Percentiles rank a stretch among this genome's conserved stretches.
phyloP scores from a whole-genome alignment of 1,140 invertebrate genomes.

The Drosophila nigrodunni region DNA sequence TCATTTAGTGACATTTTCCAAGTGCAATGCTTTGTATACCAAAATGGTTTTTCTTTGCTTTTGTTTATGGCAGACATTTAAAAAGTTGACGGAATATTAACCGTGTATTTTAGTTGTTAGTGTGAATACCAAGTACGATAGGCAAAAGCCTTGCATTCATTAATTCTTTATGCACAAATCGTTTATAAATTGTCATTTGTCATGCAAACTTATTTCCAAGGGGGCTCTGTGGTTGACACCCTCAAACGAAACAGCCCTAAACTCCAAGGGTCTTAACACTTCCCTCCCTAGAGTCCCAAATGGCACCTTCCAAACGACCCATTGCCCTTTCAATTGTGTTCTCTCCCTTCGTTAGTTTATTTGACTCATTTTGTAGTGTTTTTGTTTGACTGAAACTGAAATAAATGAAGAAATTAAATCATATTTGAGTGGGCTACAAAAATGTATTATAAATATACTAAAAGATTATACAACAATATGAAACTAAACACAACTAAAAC shows the following conservation, averaged over 20 bases:
- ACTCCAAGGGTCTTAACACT: too few species aligned
- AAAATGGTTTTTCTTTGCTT: not conserved
- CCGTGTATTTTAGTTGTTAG: conserved; percentile 14
- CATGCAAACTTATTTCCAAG: conserved; percentile 48
- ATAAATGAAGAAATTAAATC: not conserved
- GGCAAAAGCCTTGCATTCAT: conserved; percentile 16
- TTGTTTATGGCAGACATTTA: not conserved
- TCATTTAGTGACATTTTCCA: too few species aligned
- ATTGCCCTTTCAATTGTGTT: too few species aligned
- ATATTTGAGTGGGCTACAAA: not conserved
- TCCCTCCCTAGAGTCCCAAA: too few species aligned
- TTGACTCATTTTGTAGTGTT: conserved; percentile 59
- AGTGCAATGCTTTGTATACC: not conserved
- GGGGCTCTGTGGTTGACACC: not conserved
- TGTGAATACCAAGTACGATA: not conserved
- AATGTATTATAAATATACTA: too few species aligned
- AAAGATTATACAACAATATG: not conserved
- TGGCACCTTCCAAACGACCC: not conserved
- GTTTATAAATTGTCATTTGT: conserved; percentile 75
- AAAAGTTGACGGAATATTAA: conserved; percentile 32
- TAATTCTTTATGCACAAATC: conserved; percentile 50
- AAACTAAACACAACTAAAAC: not conserved
- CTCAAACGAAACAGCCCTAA: not conserved
- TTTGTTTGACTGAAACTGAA: conserved; percentile 47
- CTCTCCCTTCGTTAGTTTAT: conserved; percentile 16